A percentile compares a stretch with the other conserved stretches of the same genome.
phyloP scores from a whole-genome alignment of 2,797 vertebrate species.

The Phrynocephalus guinanensis region DNA sequence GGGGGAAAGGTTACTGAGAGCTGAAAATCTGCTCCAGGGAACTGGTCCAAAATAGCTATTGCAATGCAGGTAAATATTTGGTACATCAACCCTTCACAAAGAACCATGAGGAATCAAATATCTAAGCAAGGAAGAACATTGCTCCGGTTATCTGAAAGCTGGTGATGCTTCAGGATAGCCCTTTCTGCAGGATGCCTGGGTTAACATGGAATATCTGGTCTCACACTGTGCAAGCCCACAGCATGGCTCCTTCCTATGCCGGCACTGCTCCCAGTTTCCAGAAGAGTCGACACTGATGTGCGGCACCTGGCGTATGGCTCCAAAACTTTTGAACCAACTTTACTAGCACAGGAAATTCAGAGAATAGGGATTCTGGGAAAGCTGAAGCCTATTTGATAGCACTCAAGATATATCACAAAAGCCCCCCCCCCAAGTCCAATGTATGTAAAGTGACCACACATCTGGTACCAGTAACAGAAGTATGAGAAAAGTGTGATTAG shows the following conservation, averaged over 20 bases:
- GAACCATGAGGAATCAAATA: background rate
- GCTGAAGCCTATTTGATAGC: background rate
- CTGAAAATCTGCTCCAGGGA: background rate
- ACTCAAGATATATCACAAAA: background rate
- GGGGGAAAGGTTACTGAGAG: background rate
- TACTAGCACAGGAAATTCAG: background rate
- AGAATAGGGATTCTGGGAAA: background rate
- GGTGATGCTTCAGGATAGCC: background rate
- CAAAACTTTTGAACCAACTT: background rate
- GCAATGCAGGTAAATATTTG: background rate
- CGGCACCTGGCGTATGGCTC: background rate
- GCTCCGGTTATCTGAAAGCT: conserved; percentile 5
- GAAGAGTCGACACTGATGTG: too few species aligned
- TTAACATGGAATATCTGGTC: background rate
- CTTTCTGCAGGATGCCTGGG: background rate
- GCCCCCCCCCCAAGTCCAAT: background rate
- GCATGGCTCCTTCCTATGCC: background rate
- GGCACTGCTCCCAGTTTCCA: background rate
- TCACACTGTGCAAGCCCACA: background rate
- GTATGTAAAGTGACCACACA: background rate
- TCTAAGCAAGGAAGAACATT: background rate
- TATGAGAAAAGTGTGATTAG: background rate
- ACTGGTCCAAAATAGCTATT: accelerated
- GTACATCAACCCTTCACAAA: conserved; percentile 14
- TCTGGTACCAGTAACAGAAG: background rate